phyloP scores from a whole-genome alignment of 1,140 invertebrate genomes.

The Maniola jurtina region DNA sequence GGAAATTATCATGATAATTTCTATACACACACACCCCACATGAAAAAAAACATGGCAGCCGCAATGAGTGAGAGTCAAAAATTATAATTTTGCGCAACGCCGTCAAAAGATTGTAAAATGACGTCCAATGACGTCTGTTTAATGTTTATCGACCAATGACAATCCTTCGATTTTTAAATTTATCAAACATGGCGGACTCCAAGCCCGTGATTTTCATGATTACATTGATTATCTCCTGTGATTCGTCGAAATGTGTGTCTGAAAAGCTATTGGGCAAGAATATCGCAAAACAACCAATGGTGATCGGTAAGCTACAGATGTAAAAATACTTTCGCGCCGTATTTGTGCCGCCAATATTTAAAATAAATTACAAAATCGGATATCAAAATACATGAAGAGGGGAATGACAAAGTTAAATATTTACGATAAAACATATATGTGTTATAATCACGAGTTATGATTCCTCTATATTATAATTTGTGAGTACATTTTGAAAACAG shows the following conservation, averaged over 20 bases:
- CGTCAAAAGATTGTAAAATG: slow-evolving; percentile 60
- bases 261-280: slow-evolving; percentile 22
- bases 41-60: slow-evolving; percentile 79
- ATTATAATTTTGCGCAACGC: slow-evolving; percentile 73
- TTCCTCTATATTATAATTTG: too few species aligned
- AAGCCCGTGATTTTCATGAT: slow-evolving; percentile 51
- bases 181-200: slow-evolving; percentile 62
- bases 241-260: slow-evolving; percentile 54
- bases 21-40: slow-evolving; percentile 75
- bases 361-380: slow-evolving; percentile 13
- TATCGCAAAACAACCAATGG: slow-evolving; percentile 17
- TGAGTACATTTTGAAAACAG: too few species aligned
- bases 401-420: too few species aligned
- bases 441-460: too few species aligned
- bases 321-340: slow-evolving; percentile 40
- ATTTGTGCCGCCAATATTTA: slow-evolving; percentile 35
- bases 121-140: slow-evolving; percentile 53
- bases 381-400: background rate
- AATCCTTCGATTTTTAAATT: slow-evolving; percentile 56
- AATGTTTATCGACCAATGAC: slow-evolving; percentile 56
- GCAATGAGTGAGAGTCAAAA: slow-evolving; percentile 74
- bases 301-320: background rate
- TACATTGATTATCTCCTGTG: slow-evolving; percentile 42
- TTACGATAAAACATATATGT: background rate
- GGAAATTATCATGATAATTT: slow-evolving; percentile 74